These are phyloP conservation scores for Timema podura DNA, from an alignment of 2,888 invertebrate genomes.

Conservation along the genomic window DNA sequence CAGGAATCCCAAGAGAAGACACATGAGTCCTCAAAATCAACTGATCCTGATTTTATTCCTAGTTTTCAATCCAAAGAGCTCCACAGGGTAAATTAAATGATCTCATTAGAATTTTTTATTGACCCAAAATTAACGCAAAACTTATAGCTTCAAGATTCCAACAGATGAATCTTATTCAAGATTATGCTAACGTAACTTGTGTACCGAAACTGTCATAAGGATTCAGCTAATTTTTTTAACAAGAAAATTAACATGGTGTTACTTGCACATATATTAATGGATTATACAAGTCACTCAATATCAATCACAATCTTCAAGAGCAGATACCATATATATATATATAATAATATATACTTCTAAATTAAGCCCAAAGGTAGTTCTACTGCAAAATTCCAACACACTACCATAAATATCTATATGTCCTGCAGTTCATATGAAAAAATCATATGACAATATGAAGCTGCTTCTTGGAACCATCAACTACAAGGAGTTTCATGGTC, in stretches of 20 bases:
- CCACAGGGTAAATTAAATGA: too few relatives aligned
- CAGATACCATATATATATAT: too few relatives aligned
- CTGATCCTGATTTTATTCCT: too few relatives aligned
- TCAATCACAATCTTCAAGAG: background rate
- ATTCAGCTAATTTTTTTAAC: background rate
- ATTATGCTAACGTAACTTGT: constrained; percentile 7
- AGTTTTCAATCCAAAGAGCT: too few relatives aligned
- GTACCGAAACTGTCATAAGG: background rate
- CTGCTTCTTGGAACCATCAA: constrained; percentile 8
- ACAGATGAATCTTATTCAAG: background rate
- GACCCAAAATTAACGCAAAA: constrained; percentile 10
- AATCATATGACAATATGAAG: constrained; percentile 6
- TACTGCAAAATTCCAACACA: constrained; percentile 9
- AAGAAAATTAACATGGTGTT: background rate
- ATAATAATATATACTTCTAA: background rate
- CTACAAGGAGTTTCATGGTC: background rate
- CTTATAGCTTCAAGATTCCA: constrained; percentile 9
- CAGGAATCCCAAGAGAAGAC: too few relatives aligned
- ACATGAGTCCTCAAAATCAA: too few relatives aligned
- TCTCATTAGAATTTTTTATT: background rate
- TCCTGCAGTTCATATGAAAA: background rate
- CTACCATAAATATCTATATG: constrained; percentile 7
- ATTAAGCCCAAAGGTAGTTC: constrained; percentile 8
- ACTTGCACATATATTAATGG: constrained; percentile 13
- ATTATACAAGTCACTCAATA: constrained; percentile 4